Evolutionary conservation across 2,888 invertebrate species (phyloP), one percentile per base, ranked within the genome.

Genomic region (Nesidiocoris tenuis): DNA sequence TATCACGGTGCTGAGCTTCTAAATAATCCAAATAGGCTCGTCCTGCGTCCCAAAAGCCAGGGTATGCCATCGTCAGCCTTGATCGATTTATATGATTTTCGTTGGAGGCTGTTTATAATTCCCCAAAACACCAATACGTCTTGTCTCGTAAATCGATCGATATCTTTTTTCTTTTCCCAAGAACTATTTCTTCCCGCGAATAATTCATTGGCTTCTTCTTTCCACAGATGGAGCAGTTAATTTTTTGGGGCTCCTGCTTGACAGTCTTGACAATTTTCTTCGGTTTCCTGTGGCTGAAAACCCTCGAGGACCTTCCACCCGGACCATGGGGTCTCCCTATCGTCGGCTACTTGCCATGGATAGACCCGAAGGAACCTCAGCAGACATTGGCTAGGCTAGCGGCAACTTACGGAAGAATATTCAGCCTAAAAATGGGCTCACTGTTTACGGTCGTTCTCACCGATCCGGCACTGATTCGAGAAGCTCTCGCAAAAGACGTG

Each of bases 261-360:
- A 72, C 63, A 21, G 61, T 55, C 12, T 21, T 72, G 63, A 12
- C 63, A 18, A 18, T 63, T 21, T 61, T 61, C 3, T 63, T 61
- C 17, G 72, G 56, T 19, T 9, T 72, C 18, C 9, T 72, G 22
- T 72, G 72, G 72, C 39, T 24, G 1, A 39, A 56, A 16, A 72
- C 22, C 21, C 63, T 72, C 25, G 76, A 84, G 74, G 83, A 82
- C 70, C 83, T 88, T 61, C 91, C 93, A 0, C 94, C 94, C 0
- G 95, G 95, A 0, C 95, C 95, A 0, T 87, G 87, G 86, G 91
- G 92, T 0, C 78, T 94, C 55, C 95, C 95, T 0, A 81, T 94
- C 18, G 78, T 95, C 1, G 95, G 95, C 0, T 94, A 91, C 82
- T 84, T 95, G 76, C 90, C 91, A 0, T 91, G 89, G 83, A 82